Evolutionary conservation across 2,797 vertebrate genomes (phyloP).

Genomic region (Enteromius viviparus): DNA sequence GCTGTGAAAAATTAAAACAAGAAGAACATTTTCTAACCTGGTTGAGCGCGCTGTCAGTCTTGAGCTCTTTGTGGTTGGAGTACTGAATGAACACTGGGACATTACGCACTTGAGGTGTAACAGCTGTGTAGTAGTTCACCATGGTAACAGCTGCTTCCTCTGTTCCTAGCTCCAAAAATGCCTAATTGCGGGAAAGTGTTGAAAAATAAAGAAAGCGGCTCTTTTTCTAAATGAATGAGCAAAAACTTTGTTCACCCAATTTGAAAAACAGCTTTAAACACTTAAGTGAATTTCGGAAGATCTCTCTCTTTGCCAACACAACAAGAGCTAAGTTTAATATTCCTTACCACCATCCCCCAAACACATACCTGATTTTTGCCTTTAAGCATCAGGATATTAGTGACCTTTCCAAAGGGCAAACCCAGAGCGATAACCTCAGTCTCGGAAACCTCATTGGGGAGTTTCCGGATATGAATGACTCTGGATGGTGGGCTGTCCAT

Average conservation of each 20-base stretch:
- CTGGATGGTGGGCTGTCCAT: conserved; percentile 92
- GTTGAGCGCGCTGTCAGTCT: conserved; percentile 97
- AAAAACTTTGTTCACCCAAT: not conserved
- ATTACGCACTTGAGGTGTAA: conserved; percentile 94
- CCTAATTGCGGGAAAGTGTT: conserved; percentile 72
- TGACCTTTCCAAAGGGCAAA: conserved; percentile 97
- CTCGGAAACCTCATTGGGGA: conserved; percentile 96
- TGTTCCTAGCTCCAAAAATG: conserved; percentile 95
- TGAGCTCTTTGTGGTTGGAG: conserved; percentile 97
- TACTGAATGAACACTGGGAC: conserved; percentile 96
- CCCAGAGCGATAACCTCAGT: conserved; percentile 98
- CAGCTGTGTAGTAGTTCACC: conserved; percentile 97
- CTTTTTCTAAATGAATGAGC: not conserved
- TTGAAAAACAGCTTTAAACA: not conserved
- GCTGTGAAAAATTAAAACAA: not conserved
- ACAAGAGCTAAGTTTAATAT: not conserved
- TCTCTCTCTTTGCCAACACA: not conserved
- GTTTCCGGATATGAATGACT: conserved; percentile 97
- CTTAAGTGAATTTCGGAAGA: not conserved
- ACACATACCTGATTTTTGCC: conserved; percentile 94
- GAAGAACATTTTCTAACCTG: conserved; percentile 78
- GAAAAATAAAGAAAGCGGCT: not conserved
- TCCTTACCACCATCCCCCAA: not conserved
- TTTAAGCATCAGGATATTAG: conserved; percentile 98
- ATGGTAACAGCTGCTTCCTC: conserved; percentile 97